Evolutionary conservation across 2,888 invertebrate genomes (phyloP).

Genomic region (Conus canariensis): DNA sequence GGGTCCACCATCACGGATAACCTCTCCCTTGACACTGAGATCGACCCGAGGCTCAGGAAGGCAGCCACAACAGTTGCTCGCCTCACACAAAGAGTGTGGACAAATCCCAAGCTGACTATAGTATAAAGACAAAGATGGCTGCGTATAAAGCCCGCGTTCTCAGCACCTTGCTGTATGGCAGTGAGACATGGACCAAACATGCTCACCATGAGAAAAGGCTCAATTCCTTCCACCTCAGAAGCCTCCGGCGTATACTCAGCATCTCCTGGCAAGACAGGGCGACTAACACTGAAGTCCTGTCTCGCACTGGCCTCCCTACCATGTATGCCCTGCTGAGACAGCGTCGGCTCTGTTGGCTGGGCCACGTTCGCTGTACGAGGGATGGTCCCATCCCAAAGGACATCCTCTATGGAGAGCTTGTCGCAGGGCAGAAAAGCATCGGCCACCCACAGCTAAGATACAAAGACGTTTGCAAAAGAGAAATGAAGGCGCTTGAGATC

Average conservation of each 20-base stretch:
- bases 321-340: neutral
- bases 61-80: neutral
- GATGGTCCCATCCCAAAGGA: conserved; percentile 23
- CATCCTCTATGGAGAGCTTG: neutral
- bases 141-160: neutral
- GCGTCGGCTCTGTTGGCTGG: neutral
- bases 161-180: conserved; percentile 32
- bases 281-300: neutral
- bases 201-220: conserved; percentile 1
- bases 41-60: neutral
- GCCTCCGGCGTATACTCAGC: neutral
- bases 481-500: conserved; percentile 31
- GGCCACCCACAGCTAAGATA: conserved; percentile 32
- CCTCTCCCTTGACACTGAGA: conserved; percentile 12
- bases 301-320: neutral
- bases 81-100: neutral
- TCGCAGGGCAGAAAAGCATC: neutral
- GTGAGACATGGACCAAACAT: neutral
- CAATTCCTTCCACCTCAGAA: neutral
- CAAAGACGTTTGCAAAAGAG: conserved; percentile 36
- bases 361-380: neutral
- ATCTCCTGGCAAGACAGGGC: conserved; percentile 4
- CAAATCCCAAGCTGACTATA: neutral
- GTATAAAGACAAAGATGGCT: neutral
- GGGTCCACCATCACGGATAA: neutral